These are phyloP conservation scores for Cheumatopsyche charites DNA, from an alignment of 1,140 invertebrate genomes.

Conservation along the genomic window DNA sequence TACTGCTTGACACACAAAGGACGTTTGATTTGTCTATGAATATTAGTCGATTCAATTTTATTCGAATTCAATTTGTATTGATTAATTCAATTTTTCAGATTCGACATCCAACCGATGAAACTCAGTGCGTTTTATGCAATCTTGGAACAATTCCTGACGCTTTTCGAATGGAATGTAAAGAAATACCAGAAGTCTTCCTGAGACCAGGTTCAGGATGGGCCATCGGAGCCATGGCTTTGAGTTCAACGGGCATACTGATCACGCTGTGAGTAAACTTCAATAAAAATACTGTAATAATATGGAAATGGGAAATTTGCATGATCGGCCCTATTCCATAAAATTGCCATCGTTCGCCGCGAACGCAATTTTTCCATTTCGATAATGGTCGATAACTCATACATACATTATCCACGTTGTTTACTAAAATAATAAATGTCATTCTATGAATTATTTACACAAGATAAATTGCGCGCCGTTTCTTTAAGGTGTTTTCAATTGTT, in stretches of 20 bases:
- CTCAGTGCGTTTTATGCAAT: constrained; percentile 81
- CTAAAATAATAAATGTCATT: background rate
- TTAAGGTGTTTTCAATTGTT: too few relatives aligned
- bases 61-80: too few relatives aligned
- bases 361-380: background rate
- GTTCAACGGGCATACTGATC: constrained; percentile 77
- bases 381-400: constrained; percentile 1
- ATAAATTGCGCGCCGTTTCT: too few relatives aligned
- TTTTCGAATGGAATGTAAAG: constrained; percentile 73
- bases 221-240: constrained; percentile 86
- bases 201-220: constrained; percentile 82
- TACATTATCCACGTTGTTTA: background rate
- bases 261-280: constrained; percentile 67
- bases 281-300: constrained; percentile 12
- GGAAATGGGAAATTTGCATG: too few relatives aligned
- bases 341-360: background rate
- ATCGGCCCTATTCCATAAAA: background rate
- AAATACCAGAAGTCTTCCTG: constrained; percentile 86
- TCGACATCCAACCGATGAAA: constrained; percentile 77
- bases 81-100: constrained; percentile 63
- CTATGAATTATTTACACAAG: background rate
- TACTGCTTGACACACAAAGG: too few relatives aligned
- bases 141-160: constrained; percentile 81
- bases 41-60: too few relatives aligned
- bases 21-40: too few relatives aligned